A percentile compares a stretch with the other conserved stretches of the same genome.
Conservation (phyloP, 2,113 vertebrate species). For the Rhinogobius similis region DNA sequence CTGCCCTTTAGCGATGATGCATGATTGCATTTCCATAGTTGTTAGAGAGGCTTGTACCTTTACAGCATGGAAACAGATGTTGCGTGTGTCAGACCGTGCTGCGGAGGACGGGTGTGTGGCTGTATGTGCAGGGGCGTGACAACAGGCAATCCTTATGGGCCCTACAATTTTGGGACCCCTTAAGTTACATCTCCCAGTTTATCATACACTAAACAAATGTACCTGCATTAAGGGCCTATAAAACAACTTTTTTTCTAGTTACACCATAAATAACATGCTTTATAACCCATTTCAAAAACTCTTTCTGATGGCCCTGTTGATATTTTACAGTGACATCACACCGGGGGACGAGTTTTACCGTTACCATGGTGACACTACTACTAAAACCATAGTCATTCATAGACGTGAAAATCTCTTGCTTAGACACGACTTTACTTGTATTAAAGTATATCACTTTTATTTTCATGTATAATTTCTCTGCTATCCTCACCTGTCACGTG, state of each 20-base stretch:
- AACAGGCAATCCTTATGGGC: background rate
- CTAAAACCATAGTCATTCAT: too few species aligned
- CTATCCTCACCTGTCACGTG: too few species aligned
- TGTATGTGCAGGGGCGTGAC: constrained; percentile 10
- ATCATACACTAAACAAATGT: background rate
- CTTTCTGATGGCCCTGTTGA: background rate
- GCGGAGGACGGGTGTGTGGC: constrained; percentile 37
- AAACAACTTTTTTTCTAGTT: background rate
- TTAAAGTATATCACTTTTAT: too few species aligned
- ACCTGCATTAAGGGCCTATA: background rate
- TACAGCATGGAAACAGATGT: constrained; percentile 71
- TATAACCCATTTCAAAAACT: background rate
- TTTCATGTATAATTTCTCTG: too few species aligned
- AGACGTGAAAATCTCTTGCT: too few species aligned
- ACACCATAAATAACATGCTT: background rate
- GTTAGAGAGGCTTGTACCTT: constrained; percentile 40
- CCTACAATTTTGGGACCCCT: background rate
- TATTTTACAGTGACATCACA: too few species aligned
- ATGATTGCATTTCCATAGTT: constrained; percentile 67
- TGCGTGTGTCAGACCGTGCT: constrained; percentile 52
- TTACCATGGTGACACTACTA: too few species aligned
- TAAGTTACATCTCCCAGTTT: background rate
- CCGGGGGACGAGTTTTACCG: too few species aligned
- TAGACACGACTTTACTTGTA: too few species aligned
- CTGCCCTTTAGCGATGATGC: constrained; percentile 41